Evolutionary conservation across 2,797 vertebrate species (phyloP), one percentile per base, ranked within the genome.

Genomic region (Acomys russatus): DNA sequence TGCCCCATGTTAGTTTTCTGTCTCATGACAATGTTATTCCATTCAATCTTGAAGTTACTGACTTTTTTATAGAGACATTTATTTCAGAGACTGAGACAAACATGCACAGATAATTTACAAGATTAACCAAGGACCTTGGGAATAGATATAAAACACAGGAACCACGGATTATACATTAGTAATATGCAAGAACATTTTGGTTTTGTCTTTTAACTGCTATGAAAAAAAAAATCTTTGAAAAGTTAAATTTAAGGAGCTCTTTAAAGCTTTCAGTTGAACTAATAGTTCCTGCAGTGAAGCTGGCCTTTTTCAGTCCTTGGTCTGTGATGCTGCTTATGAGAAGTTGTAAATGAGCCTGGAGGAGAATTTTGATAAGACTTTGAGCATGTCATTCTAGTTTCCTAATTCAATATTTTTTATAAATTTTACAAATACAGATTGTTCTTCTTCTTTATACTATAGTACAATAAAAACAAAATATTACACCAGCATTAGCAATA

Each of bases 21-120:
- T 88, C 28, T 89, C 76, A 66, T 33, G 14, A 95, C 33, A 71
- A 63, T 15, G 4, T 64, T 94, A 90, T 63, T 63, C n/a, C 38
- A 90, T 76, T 95, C 54, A 92, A 11, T 95, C 38, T 92, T 38
- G 77, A 96, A 51, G 95, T 83, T 61, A 94, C 63, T 96, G 56
- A 54, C 4, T 78, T 93, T 93, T 91, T 28, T 80, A 73, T 35
- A 78, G 77, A 94, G 92, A 73, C 14, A 91, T 94, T 87, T 82
- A 94, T 88, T 91, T 91, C 35, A 54, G 14, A 93, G 86, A 92
- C 4, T 90, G 77, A 88, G 64, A 95, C 91, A 38, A 89, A 14
- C 1, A 71, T 94, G 94, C 91, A 38, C 87, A 14, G 2, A 71
- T 94, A 94, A 90, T 17, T 96, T 77, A 94, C 7, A 88, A 92